A percentile compares a stretch with the other conserved stretches of the same genome.
Evolutionary conservation across 2,113 vertebrate species (phyloP).

Genomic region (Gallinago paraguaiae): DNA sequence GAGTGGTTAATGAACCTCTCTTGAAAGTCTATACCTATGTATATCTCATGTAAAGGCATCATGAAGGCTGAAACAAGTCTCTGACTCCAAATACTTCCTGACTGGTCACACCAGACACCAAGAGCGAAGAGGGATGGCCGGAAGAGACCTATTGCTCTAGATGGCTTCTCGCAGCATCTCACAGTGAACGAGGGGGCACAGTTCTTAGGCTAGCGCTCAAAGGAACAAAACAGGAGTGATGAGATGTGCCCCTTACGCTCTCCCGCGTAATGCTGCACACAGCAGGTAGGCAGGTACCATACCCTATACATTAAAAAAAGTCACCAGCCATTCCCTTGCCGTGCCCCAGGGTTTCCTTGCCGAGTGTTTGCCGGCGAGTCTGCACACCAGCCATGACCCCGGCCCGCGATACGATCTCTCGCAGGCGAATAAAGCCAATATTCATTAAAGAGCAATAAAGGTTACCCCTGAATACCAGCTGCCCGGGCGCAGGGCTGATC

Average conservation of each 20-base stretch:
- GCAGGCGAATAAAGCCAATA: not conserved
- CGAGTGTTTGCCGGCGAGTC: fast-evolving
- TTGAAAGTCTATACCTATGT: not conserved
- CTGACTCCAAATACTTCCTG: not conserved
- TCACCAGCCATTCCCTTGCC: fast-evolving
- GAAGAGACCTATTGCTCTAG: not conserved
- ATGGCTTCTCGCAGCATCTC: not conserved
- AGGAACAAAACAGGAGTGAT: not conserved
- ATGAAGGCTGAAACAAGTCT: not conserved
- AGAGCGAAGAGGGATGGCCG: not conserved
- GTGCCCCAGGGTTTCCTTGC: not conserved
- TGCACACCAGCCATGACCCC: not conserved
- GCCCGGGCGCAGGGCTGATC: not conserved
- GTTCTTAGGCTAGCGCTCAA: not conserved
- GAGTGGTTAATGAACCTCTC: not conserved
- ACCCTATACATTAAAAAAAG: not conserved
- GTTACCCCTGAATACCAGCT: conserved; percentile 15
- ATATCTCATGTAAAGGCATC: not conserved
- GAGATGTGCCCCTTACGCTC: not conserved
- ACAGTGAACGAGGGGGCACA: fast-evolving
- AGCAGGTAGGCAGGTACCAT: not conserved
- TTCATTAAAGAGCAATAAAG: conserved; percentile 75
- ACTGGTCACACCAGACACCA: not conserved
- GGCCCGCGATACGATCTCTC: conserved; percentile 26
- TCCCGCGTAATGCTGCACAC: too few relatives aligned